phyloP scores from a whole-genome alignment of 2,797 vertebrate species.

The Pteropus rufus region DNA sequence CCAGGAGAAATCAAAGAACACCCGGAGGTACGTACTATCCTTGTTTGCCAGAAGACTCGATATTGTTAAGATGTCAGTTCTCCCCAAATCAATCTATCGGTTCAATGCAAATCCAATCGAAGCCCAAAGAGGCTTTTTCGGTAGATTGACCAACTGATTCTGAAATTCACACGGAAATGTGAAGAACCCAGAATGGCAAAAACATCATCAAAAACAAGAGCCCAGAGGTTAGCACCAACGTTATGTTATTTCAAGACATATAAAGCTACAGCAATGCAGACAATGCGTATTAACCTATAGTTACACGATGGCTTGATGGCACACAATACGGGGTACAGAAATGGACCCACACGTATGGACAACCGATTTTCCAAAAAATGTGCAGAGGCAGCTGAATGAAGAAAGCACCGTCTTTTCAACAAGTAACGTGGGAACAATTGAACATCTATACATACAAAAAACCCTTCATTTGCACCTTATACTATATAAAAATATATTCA shows the following conservation, averaged over 20 bases:
- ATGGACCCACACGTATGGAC: accelerated
- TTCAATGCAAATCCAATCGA: not conserved
- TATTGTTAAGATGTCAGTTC: not conserved
- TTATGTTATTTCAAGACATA: not conserved
- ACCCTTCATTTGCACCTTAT: not conserved
- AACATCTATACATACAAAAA: not conserved
- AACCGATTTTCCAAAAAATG: not conserved
- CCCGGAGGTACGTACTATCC: accelerated
- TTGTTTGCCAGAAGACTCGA: not conserved
- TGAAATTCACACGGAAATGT: not conserved
- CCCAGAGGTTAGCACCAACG: not conserved
- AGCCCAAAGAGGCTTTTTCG: not conserved
- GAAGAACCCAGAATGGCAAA: not conserved
- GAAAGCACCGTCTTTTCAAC: not conserved
- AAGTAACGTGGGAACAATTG: not conserved
- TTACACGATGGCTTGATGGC: accelerated
- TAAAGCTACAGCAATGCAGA: not conserved
- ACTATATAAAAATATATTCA: not conserved
- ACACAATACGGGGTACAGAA: not conserved
- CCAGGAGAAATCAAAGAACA: not conserved
- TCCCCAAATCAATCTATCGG: not conserved
- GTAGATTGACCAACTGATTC: not conserved
- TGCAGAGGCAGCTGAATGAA: not conserved
- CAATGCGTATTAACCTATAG: too few relatives aligned
- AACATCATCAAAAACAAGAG: not conserved